phyloP scores from a whole-genome alignment of 2,888 invertebrate species.

The Nowickia ferox region DNA sequence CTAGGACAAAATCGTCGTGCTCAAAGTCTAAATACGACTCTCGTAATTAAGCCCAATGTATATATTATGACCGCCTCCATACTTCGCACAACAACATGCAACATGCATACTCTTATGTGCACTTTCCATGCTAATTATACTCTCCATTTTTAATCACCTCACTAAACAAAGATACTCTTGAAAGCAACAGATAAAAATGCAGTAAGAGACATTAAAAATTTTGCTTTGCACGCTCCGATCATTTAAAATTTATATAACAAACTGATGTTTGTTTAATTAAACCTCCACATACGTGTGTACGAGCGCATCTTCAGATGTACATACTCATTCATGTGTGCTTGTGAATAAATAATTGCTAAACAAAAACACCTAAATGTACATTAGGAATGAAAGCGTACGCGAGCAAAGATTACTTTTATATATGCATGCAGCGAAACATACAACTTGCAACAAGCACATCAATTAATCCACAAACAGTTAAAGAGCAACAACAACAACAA shows the following conservation, averaged over 20 bases:
- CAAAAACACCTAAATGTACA: slow-evolving; percentile 43
- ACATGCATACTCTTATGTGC: not conserved
- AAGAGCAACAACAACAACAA: slow-evolving; percentile 30
- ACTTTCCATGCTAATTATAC: not conserved
- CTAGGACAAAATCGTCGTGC: too few species aligned
- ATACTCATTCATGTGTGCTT: slow-evolving; percentile 3
- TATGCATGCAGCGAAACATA: slow-evolving; percentile 6
- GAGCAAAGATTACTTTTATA: slow-evolving; percentile 21
- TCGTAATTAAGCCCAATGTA: too few species aligned
- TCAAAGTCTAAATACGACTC: too few species aligned
- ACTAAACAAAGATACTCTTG: not conserved
- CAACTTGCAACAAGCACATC: slow-evolving; percentile 58
- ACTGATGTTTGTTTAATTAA: slow-evolving; percentile 46
- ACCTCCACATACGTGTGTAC: slow-evolving; percentile 16
- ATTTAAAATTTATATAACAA: slow-evolving; percentile 53
- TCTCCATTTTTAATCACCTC: not conserved
- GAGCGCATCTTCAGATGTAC: not conserved
- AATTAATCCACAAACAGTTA: slow-evolving; percentile 67
- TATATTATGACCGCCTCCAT: too few species aligned
- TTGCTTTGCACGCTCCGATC: slow-evolving; percentile 22
- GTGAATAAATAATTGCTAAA: slow-evolving; percentile 48
- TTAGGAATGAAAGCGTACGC: slow-evolving; percentile 38
- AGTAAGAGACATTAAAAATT: slow-evolving; percentile 38
- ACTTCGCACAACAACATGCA: too few species aligned
- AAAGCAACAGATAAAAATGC: not conserved